phyloP scores from a whole-genome alignment of 2,797 vertebrate genomes.

The Oreochromis mossambicus region DNA sequence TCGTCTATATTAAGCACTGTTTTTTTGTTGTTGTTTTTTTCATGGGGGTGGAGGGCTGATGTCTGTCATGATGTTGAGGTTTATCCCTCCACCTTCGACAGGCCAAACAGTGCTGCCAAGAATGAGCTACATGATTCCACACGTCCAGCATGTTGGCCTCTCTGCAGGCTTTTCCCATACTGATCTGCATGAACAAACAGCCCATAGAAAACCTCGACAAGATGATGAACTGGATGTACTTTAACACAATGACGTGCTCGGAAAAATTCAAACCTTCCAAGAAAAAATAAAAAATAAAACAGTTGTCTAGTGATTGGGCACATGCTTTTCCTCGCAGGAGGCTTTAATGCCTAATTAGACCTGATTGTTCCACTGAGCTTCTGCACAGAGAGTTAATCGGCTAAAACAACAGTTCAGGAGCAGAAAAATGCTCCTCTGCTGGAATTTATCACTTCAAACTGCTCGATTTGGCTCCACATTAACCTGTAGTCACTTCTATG shows the following conservation, averaged over 20 bases:
- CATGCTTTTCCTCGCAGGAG: not conserved
- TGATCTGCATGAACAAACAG: constrained; percentile 1
- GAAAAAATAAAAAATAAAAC: not conserved
- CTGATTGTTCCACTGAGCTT: not conserved
- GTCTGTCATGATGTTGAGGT: not conserved
- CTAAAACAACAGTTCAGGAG: not conserved
- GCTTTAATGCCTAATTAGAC: not conserved
- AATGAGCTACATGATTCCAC: constrained; percentile 26
- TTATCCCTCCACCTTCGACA: not conserved
- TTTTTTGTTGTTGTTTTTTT: not conserved
- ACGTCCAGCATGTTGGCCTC: not conserved
- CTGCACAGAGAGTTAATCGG: not conserved
- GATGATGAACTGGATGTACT: not conserved
- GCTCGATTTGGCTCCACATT: not conserved
- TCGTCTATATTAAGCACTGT: not conserved
- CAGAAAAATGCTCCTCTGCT: not conserved
- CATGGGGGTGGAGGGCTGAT: not conserved
- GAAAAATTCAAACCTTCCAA: not conserved
- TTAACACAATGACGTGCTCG: not conserved
- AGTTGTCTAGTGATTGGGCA: not conserved
- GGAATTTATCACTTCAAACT: not conserved
- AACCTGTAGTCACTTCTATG: not conserved
- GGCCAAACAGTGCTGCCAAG: not conserved
- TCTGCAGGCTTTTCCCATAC: not conserved
- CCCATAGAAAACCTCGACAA: not conserved